Base-by-base conservation (phyloP, 2,888 invertebrate species). In the Petrolisthes cinctipes region DNA sequence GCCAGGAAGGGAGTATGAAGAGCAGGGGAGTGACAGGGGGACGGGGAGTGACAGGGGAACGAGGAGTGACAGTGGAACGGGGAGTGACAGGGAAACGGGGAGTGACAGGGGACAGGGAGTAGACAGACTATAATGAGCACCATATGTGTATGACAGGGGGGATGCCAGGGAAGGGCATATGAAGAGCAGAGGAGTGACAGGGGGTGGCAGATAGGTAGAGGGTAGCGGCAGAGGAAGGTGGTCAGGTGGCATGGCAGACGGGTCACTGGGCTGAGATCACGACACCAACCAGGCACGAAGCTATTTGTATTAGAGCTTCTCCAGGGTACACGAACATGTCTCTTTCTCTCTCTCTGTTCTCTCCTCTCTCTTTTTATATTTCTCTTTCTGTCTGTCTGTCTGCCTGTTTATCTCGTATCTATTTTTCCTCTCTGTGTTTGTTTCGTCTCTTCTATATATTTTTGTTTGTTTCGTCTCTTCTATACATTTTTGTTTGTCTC, bases 281-380 rank as follows among this genome's bases (percentile, higher is more conserved):
- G 81, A 82, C 81, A 82, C 81, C 5, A 37, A n/a, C 37, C 66
- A 68, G 14, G 81, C 81, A 82, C 66, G 81, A 82, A 61, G 66
- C 66, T 82, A 82, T 82, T 82, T 82, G 57, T 82, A 82, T 7
- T 71, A 71, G 71, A 71, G 20, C 71, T 71, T 71, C 71, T 20
- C 20, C 71, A 14, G 66, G 71, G 71, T 17, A 71, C 79, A 79
- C 51, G 51, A 53, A 23, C 51, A 9, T 51, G 11, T 66, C 66
- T 17, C 17, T 17, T n/a, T 68, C 23, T n/a, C 51, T 51, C n/a
- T 80, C n/a, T 9, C 57, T 5, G 4, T 54, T 7, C 54, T 17
- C n/a, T 14, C 7, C 6, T 76, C 37, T 20, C 76, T 37, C 51
- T 76, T 9, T 17, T 17, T 14, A 3, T 7, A 6, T 76, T 51